phyloP scores from a whole-genome alignment of 53 echinoderm and acorn worm genomes.

The Pentamera pediparva region DNA sequence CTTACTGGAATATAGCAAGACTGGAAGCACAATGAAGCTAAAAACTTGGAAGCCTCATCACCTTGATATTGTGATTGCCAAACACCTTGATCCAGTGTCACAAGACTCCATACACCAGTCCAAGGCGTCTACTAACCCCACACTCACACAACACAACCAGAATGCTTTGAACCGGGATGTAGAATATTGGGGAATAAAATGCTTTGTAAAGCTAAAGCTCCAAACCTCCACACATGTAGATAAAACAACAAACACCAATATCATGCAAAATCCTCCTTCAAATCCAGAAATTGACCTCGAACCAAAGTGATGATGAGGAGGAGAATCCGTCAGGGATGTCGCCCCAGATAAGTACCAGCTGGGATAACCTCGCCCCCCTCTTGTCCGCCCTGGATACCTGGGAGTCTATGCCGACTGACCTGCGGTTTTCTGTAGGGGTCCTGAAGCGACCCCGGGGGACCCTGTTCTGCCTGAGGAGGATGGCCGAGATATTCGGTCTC shows the following conservation, averaged over 20 bases:
- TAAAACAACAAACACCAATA: no score
- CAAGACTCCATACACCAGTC: no score
- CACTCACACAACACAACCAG: not conserved
- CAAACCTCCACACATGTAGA: no score
- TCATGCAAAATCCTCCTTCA: not conserved
- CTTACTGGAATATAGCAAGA: no score
- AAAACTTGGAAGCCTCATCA: no score
- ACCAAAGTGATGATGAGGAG: not conserved
- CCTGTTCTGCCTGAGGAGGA: not conserved
- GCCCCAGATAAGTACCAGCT: not conserved
- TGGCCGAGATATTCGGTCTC: constrained; percentile 13
- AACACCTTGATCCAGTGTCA: no score
- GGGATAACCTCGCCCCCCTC: constrained; percentile 3
- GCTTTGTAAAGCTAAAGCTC: not conserved
- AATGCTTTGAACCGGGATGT: not conserved
- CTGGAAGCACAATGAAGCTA: no score
- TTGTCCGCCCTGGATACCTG: not conserved
- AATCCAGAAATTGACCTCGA: not conserved
- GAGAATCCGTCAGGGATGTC: no score
- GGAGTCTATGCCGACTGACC: not conserved
- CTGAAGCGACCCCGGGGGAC: not conserved
- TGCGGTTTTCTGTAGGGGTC: not conserved
- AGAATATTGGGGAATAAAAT: not conserved
- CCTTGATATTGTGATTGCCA: no score
- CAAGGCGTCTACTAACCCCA: no score